Conservation (phyloP, 1,140 invertebrate genomes). For the Popillia japonica region DNA sequence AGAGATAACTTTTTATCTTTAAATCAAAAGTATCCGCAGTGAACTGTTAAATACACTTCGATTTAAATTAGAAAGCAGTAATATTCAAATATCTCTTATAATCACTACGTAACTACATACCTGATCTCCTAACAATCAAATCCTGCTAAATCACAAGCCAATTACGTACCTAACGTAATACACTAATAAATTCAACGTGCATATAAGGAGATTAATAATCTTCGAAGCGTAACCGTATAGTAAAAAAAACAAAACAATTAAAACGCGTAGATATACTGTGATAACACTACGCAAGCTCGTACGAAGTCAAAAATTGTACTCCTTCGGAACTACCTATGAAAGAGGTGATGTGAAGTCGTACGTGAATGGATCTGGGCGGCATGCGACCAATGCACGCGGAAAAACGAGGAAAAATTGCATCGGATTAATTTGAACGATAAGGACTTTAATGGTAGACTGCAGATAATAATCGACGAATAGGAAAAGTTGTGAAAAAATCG, state of each 20-base stretch:
- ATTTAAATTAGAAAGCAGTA: too few species aligned
- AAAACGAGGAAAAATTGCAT: neutral
- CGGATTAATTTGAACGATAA: conserved; percentile 30
- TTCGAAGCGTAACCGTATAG: neutral
- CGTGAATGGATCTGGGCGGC: neutral
- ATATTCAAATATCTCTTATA: too few species aligned
- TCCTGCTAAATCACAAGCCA: neutral
- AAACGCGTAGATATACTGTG: neutral
- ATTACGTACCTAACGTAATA: neutral
- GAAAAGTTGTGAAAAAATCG: conserved; percentile 24
- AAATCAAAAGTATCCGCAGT: too few species aligned
- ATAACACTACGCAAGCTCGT: neutral
- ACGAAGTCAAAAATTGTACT: neutral
- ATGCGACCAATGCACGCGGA: neutral
- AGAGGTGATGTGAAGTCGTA: neutral
- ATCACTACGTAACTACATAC: too few species aligned
- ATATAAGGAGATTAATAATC: conserved; percentile 17
- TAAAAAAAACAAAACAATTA: conserved; percentile 8
- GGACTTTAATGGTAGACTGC: conserved; percentile 15
- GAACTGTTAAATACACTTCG: too few species aligned
- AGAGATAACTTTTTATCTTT: too few species aligned
- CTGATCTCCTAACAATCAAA: neutral
- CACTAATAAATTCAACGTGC: neutral
- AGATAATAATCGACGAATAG: conserved; percentile 30
- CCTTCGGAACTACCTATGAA: neutral